Evolutionary conservation across 2,797 vertebrate species (phyloP), one percentile per base, ranked within the genome.

Genomic region (Oryzias sinensis): DNA sequence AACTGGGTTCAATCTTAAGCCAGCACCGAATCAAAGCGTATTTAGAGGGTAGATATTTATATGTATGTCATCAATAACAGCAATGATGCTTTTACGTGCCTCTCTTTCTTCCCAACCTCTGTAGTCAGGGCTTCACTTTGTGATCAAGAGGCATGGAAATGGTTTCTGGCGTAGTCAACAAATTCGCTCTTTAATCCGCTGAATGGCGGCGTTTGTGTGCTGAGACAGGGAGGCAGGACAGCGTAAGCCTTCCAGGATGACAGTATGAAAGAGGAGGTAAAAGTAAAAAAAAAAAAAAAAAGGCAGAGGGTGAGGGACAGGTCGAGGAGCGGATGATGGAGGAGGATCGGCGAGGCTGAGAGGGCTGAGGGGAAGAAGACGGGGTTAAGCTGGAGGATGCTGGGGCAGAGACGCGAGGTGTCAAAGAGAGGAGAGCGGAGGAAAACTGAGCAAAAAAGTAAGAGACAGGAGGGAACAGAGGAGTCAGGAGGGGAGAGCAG

Each of bases 71-170:
- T 78, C 64, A 64, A 68, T 71, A 62, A 27, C 8, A 5, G 20
- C 46, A 56, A 74, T 49, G 40, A 62, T 42, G 59, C 56, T 65
- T 43, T 74, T 41, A 48, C 49, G 58, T 59, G 49, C 70, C 57
- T 45, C 47, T 20, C 44, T 7, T 54, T 63, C 66, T 45, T 56
- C 56, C 69, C 58, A 42, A 53, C 57, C 40, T 67, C 55, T 70
- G 59, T 62, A 47, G 71, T 70, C 69, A 58, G 54, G 53, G 62
- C 69, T 56, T 33, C 53, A 63, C 61, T 77, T 63, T 74, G 56
- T 75, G 77, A 85, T 85, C 77, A 72, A 79, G 71, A 78, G 62
- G 69, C 80, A 59, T 80, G 77, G 68, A 83, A 85, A 82, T 63
- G 67, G 50, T 77, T 79, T 68, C 49, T 70, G 66, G 75, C 52